Percentiles rank a stretch among this genome's conserved stretches.
These are phyloP conservation scores for Argentina silus DNA, from an alignment of 2,797 vertebrate species.

Conservation along the genomic window DNA sequence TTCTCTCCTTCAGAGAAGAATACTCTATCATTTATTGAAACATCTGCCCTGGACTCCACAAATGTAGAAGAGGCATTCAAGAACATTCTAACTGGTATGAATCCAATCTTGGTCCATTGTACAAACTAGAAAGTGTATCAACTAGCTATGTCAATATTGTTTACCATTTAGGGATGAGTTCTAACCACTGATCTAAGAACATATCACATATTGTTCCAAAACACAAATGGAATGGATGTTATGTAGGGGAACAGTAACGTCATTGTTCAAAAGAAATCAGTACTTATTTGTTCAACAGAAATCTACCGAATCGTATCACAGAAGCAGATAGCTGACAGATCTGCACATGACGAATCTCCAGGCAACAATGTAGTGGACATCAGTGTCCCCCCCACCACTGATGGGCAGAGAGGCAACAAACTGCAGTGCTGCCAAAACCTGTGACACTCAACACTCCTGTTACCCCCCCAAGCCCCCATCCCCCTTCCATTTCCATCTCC, in stretches of 20 bases:
- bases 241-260: neutral
- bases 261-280: too few species aligned
- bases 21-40: slow-evolving; percentile 89
- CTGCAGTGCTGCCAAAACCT: slow-evolving; percentile 83
- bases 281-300: slow-evolving; percentile 75
- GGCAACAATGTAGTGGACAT: slow-evolving; percentile 96
- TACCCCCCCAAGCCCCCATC: slow-evolving; percentile 28
- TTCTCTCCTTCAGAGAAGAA: slow-evolving; percentile 84
- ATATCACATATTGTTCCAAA: neutral
- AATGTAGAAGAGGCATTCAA: slow-evolving; percentile 92
- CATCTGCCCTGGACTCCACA: slow-evolving; percentile 88
- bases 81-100: slow-evolving; percentile 87
- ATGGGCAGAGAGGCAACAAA: slow-evolving; percentile 45
- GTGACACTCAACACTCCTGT: slow-evolving; percentile 69
- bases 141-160: too few species aligned
- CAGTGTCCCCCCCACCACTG: slow-evolving; percentile 94
- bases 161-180: too few species aligned
- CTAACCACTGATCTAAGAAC: too few species aligned
- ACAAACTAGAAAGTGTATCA: too few species aligned
- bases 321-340: slow-evolving; percentile 95
- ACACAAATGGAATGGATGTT: neutral
- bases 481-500: slow-evolving; percentile 52
- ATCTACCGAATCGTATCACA: slow-evolving; percentile 98
- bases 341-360: slow-evolving; percentile 93
- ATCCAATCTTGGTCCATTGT: too few species aligned